Conservation (phyloP, 2,888 invertebrate species). For the Junonia oenone region DNA sequence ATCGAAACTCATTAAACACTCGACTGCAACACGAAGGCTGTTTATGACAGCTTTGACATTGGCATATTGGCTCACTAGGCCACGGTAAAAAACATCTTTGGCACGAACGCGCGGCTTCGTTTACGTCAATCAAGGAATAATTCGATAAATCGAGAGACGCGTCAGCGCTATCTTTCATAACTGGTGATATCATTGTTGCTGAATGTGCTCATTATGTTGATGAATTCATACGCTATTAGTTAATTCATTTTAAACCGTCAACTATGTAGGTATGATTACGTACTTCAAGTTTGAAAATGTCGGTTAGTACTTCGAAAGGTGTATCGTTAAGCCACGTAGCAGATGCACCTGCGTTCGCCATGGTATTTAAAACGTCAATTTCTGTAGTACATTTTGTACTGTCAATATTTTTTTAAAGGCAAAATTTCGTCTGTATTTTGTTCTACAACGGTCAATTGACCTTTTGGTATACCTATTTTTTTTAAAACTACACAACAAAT, state of each 20-base stretch:
- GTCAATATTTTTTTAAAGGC: background rate
- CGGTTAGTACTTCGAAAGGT: conserved; percentile 35
- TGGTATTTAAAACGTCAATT: background rate
- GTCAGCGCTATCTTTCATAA: conserved; percentile 34
- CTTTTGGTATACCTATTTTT: background rate
- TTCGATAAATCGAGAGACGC: conserved; percentile 40
- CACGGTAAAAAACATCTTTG: conserved; percentile 42
- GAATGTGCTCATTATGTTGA: conserved; percentile 36
- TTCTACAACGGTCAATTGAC: background rate
- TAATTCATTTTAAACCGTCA: conserved; percentile 8
- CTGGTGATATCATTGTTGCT: conserved; percentile 52
- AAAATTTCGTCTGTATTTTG: background rate
- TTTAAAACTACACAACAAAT: background rate
- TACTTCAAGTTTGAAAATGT: background rate
- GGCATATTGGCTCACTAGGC: conserved; percentile 66
- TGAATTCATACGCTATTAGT: conserved; percentile 7
- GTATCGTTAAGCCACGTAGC: conserved; percentile 64
- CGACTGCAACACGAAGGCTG: conserved; percentile 31
- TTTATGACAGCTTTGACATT: conserved; percentile 66
- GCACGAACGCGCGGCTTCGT: conserved; percentile 50
- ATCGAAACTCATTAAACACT: conserved; percentile 27
- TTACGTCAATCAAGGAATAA: conserved; percentile 61
- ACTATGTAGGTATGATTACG: background rate
- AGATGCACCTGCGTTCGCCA: conserved; percentile 57
- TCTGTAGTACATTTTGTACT: background rate